phyloP scores from a whole-genome alignment of 2,113 vertebrate species.

The Anolis sagrei region DNA sequence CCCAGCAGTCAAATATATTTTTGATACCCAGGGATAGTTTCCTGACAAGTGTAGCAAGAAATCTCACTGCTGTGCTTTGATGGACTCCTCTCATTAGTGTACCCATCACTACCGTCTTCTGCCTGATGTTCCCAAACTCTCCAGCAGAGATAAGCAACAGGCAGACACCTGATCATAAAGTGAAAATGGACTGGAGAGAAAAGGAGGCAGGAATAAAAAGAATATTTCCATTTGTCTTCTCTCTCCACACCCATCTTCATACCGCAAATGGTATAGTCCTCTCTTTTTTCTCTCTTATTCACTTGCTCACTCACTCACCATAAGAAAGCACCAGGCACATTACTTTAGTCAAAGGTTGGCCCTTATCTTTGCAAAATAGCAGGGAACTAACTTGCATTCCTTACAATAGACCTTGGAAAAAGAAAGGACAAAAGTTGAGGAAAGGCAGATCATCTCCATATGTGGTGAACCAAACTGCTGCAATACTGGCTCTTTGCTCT shows the following conservation, averaged over 20 bases:
- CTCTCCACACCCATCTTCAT: neutral
- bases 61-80: neutral
- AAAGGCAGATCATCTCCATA: neutral
- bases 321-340: neutral
- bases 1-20: neutral
- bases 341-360: neutral
- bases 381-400: neutral
- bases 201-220: neutral
- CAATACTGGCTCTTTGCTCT: neutral
- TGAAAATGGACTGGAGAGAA: neutral
- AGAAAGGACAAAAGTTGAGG: neutral
- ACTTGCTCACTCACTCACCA: too few species aligned
- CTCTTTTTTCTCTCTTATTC: too few species aligned
- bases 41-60: neutral
- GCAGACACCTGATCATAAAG: neutral
- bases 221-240: neutral
- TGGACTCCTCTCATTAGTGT: neutral
- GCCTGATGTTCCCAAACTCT: neutral
- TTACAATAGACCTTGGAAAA: neutral
- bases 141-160: neutral
- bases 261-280: neutral
- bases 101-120: neutral
- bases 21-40: neutral
- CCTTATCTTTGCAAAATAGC: neutral
- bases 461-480: neutral